Conservation (phyloP, 2,113 vertebrate species). For the Corvus moneduloides region DNA sequence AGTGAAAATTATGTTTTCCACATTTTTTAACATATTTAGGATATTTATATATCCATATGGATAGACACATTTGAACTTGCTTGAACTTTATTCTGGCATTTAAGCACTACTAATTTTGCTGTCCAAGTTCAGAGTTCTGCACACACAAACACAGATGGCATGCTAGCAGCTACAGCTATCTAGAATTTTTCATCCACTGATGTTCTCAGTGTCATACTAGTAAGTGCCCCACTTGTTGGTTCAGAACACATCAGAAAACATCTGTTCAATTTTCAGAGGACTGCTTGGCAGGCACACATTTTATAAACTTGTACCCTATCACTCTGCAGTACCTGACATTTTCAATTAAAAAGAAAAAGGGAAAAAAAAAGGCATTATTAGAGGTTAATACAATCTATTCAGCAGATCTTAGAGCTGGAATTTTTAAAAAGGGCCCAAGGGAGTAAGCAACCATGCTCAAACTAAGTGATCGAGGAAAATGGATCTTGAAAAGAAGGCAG, state of each 20-base stretch:
- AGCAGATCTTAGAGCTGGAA: neutral
- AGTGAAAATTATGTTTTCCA: neutral
- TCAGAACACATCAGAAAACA: neutral
- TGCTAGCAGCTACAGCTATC: neutral
- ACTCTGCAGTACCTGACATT: neutral
- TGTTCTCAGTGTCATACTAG: neutral
- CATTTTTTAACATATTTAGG: neutral
- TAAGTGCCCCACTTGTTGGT: neutral
- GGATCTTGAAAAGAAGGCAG: neutral
- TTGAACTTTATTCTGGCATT: neutral
- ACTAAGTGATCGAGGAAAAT: neutral
- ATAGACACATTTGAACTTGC: neutral
- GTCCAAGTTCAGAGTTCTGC: neutral
- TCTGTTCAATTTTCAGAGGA: neutral
- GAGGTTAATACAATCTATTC: neutral
- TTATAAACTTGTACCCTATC: neutral
- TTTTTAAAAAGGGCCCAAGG: neutral
- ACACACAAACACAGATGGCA: neutral
- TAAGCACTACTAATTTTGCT: neutral
- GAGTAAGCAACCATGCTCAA: neutral
- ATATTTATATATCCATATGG: neutral
- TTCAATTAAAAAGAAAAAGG: fast-evolving
- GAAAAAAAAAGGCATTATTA: neutral
- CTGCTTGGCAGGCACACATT: neutral
- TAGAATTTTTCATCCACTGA: neutral